These are phyloP conservation scores for Ammodytes dubius DNA, from an alignment of 2,113 vertebrate species.

Conservation along the genomic window DNA sequence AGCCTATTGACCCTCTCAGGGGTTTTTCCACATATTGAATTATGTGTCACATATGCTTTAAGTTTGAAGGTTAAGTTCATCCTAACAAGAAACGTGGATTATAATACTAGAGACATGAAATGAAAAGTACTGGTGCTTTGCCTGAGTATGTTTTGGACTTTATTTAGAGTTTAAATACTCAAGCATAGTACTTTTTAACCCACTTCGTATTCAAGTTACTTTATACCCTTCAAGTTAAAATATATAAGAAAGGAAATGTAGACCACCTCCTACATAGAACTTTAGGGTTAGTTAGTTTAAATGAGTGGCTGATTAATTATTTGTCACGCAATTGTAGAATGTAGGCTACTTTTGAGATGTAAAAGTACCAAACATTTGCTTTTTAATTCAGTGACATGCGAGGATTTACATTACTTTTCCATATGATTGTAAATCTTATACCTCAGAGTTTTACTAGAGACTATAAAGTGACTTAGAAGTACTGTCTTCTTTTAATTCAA, in stretches of 20 bases:
- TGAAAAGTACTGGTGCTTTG: background rate
- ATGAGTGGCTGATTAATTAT: background rate
- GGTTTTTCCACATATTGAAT: background rate
- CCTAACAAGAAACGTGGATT: background rate
- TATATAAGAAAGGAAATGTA: background rate
- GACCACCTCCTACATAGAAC: background rate
- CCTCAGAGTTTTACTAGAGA: background rate
- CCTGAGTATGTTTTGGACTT: background rate
- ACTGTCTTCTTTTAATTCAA: background rate
- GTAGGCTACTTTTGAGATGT: background rate
- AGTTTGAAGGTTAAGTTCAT: no score
- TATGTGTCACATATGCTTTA: background rate
- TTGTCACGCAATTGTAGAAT: background rate
- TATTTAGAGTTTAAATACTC: background rate
- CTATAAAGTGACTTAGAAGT: background rate
- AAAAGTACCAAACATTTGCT: background rate
- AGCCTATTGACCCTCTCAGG: background rate
- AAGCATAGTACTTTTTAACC: background rate
- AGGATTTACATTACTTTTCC: background rate
- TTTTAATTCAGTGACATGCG: background rate
- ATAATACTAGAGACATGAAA: background rate
- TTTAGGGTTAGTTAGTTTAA: background rate
- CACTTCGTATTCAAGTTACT: background rate
- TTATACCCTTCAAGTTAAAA: background rate
- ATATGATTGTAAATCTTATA: background rate